Percentiles rank a stretch among this genome's conserved stretches.
These are phyloP conservation scores for Eulithis testata DNA, from an alignment of 2,888 invertebrate species.

Conservation along the genomic window DNA sequence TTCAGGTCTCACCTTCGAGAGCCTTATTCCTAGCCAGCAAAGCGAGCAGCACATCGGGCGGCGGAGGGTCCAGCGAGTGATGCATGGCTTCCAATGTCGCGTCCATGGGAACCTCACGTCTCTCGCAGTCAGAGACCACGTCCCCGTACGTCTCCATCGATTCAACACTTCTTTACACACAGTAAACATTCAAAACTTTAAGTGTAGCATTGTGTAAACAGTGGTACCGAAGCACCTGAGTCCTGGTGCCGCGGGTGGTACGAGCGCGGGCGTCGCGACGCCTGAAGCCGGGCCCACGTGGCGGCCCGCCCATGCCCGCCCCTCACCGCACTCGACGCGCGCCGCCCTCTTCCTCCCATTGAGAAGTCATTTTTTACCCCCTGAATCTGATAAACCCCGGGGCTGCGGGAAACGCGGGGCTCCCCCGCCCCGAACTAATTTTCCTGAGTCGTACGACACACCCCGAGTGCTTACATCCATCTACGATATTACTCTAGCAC, in stretches of 20 bases:
- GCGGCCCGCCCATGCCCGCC: conserved; percentile 80
- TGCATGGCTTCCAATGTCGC: conserved; percentile 69
- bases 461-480: conserved; percentile 84
- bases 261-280: conserved; percentile 52
- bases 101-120: conserved; percentile 64
- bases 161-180: conserved; percentile 60
- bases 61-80: conserved; percentile 84
- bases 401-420: conserved; percentile 64
- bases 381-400: conserved; percentile 82
- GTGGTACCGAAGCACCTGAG: conserved; percentile 55
- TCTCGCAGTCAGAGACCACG: conserved; percentile 63
- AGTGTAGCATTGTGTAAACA: conserved; percentile 58
- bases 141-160: conserved; percentile 68
- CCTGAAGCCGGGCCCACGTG: conserved; percentile 66
- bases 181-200: conserved; percentile 54
- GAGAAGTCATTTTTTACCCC: conserved; percentile 83
- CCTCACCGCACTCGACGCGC: conserved; percentile 62
- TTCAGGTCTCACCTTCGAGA: conserved; percentile 89
- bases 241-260: conserved; percentile 43
- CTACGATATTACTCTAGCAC: conserved; percentile 83
- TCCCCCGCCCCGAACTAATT: conserved; percentile 85
- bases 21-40: conserved; percentile 94
- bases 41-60: conserved; percentile 93
- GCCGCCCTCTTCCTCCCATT: conserved; percentile 80
- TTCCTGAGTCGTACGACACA: conserved; percentile 83